phyloP scores from a whole-genome alignment of 2,113 vertebrate species.

The Neogale vison region DNA sequence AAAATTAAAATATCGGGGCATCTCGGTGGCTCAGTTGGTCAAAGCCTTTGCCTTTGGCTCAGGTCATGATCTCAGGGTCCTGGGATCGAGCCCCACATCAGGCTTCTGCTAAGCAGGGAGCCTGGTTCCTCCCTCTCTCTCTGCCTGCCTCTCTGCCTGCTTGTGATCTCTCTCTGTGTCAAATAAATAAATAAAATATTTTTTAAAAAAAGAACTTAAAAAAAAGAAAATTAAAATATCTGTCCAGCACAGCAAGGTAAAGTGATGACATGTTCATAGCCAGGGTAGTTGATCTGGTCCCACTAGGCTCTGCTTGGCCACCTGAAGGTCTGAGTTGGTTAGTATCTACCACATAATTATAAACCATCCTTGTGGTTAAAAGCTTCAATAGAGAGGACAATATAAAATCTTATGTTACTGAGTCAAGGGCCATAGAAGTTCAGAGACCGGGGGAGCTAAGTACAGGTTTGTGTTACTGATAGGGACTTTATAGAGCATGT shows the following conservation, averaged over 20 bases:
- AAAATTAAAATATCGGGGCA: conserved; percentile 25
- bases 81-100: too few relatives aligned
- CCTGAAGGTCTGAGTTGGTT: background rate
- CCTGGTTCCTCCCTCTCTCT: too few relatives aligned
- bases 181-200: too few relatives aligned
- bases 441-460: background rate
- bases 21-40: too few relatives aligned
- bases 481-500: background rate
- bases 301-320: background rate
- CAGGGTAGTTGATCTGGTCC: background rate
- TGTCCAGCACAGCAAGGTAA: background rate
- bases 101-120: too few relatives aligned
- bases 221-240: conserved; percentile 36
- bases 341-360: background rate
- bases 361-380: background rate
- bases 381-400: background rate
- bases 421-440: background rate
- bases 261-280: background rate
- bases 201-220: too few relatives aligned
- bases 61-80: too few relatives aligned
- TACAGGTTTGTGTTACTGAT: background rate
- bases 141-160: too few relatives aligned
- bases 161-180: too few relatives aligned
- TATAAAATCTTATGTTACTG: background rate
- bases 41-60: too few relatives aligned